phyloP scores from a whole-genome alignment of 2,888 invertebrate species.

The Caenorhabditis macrosperma region DNA sequence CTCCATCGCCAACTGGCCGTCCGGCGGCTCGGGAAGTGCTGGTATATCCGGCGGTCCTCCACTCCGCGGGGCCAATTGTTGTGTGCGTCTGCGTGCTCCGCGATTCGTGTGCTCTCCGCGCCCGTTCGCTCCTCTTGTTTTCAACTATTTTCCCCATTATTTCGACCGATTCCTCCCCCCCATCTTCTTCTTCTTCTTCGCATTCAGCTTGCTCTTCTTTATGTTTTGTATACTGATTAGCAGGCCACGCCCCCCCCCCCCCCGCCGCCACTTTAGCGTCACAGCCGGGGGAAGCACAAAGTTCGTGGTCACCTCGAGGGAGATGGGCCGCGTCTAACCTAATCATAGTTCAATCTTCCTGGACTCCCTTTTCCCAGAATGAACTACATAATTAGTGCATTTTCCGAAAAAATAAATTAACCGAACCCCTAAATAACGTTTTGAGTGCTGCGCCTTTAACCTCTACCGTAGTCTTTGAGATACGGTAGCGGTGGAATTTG shows the following conservation, averaged over 20 bases:
- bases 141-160: constrained; percentile 6
- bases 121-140: constrained; percentile 5
- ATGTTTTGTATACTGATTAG: constrained; percentile 46
- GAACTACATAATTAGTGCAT: too few species aligned
- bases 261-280: constrained; percentile 4
- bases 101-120: neutral
- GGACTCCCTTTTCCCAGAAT: neutral
- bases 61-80: constrained; percentile 19
- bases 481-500: too few species aligned
- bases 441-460: too few species aligned
- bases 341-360: constrained; percentile 6
- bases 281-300: too few species aligned
- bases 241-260: constrained; percentile 11
- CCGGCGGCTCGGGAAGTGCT: constrained; percentile 13
- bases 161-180: neutral
- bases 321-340: neutral
- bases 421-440: too few species aligned
- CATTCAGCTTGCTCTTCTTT: constrained; percentile 10
- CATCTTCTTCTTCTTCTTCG: neutral
- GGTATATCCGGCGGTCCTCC: constrained; percentile 15
- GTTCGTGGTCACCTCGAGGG: too few species aligned
- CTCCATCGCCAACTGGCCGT: constrained; percentile 3
- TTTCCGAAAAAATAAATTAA: too few species aligned
- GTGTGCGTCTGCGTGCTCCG: neutral
- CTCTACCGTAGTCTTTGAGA: too few species aligned